Base-by-base conservation (phyloP, 2,888 invertebrate species). In the Noctua comes region DNA sequence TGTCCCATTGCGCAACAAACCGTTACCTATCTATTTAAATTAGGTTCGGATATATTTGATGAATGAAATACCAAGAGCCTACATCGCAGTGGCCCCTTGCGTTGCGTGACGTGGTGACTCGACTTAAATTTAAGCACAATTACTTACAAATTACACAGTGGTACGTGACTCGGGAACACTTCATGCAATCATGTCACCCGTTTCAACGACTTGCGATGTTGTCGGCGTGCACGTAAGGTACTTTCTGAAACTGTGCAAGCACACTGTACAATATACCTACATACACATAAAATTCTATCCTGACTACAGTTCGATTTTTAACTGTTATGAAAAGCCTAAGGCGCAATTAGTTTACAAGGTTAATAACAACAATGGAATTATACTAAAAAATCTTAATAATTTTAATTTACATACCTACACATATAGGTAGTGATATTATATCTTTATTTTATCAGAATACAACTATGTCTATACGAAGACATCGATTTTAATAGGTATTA, bases 11-110 rank as follows among this genome's bases (percentile, higher is more conserved):
- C 94, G 93, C 94, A 95, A 96, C 94, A 93, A 94, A 93, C 95
- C 94, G 95, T 95, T 96, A 95, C 94, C 94, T 95, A 93, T 92
- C 92, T 92, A 94, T 95, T 95, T 95, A 95, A 96, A 96, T 95
- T 95, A 94, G 92, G 93, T 93, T 94, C 92, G 92, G 93, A 95
- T 94, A 93, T 91, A 92, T 93, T 93, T 92, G 91, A 94, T 93
- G 92, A 91, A 91, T 93, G 91, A 91, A 91, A 88, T 88, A 92
- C 91, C 88, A 88, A 86, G 86, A 87, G 88, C 87, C 82, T 82
- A 76, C 82, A 76, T 57, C 68, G 68, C 76, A 57, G 83, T 82
- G 84, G 86, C 84, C 90, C 88, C 88, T 91, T 88, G 81, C 90
- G 88, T 92, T 89, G 90, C 88, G 43, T 66, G 87, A 91, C 89